Conservation (phyloP, 2,113 vertebrate genomes). For the Zosterops lateralis region DNA sequence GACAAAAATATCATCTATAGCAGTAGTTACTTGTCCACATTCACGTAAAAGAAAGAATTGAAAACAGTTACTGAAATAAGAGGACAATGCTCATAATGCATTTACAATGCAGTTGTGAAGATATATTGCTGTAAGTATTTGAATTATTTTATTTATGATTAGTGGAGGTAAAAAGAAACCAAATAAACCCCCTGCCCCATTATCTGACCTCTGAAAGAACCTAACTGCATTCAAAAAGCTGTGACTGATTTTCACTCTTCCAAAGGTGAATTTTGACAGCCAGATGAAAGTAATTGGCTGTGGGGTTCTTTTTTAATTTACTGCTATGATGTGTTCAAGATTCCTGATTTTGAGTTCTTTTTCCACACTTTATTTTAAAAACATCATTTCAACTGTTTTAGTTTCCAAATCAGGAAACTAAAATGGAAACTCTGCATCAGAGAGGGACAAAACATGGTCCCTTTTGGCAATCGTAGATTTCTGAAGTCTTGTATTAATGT, state of each 20-base stretch:
- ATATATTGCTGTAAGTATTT: not conserved
- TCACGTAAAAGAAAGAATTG: not conserved
- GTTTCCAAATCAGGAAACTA: not conserved
- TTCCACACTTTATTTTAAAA: not conserved
- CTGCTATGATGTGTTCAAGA: not conserved
- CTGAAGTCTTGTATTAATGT: not conserved
- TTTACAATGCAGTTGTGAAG: not conserved
- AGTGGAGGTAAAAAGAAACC: not conserved
- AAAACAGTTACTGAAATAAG: not conserved
- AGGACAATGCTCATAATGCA: not conserved
- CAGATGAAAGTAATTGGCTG: not conserved
- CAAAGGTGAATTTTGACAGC: not conserved
- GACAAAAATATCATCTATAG: not conserved
- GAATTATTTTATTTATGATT: not conserved
- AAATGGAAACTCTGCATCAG: not conserved
- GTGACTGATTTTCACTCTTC: not conserved
- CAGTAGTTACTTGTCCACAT: not conserved
- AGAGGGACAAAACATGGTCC: not conserved
- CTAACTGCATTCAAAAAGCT: not conserved
- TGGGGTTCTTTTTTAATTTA: not conserved
- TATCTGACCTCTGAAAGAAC: not conserved
- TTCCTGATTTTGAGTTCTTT: not conserved
- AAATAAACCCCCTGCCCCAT: not conserved
- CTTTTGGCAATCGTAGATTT: not conserved
- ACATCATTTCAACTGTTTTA: not conserved